These are phyloP conservation scores for Cotesia vestalis DNA, from an alignment of 1,140 invertebrate species.

Conservation along the genomic window DNA sequence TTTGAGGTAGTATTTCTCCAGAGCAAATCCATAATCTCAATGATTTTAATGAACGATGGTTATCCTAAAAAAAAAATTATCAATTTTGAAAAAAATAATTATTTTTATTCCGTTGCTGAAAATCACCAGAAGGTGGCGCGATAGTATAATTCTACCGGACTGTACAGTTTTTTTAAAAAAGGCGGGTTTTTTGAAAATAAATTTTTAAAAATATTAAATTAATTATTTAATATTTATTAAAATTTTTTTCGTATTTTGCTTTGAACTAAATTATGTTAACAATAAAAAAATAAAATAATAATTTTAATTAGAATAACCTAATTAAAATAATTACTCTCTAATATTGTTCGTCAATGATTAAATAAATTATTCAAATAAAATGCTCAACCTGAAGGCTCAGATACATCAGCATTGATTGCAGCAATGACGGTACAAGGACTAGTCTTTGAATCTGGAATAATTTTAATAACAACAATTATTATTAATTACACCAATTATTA, in stretches of 20 bases:
- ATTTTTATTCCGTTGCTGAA: neutral
- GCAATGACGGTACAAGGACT: conserved; percentile 83
- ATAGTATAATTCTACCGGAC: no score
- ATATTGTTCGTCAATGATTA: no score
- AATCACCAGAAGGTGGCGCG: neutral
- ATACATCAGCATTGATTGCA: conserved; percentile 80
- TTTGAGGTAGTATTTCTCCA: conserved; percentile 76
- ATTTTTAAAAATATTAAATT: no score
- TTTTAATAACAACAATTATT: conserved; percentile 32
- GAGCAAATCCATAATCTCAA: conserved; percentile 85
- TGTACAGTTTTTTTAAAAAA: no score
- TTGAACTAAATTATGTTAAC: no score
- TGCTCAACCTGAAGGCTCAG: conserved; percentile 56
- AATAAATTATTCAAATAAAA: no score
- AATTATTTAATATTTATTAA: no score
- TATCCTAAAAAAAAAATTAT: conserved; percentile 47
- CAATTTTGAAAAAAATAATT: neutral
- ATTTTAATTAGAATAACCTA: no score
- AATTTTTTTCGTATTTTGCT: no score
- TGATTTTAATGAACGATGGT: conserved; percentile 61
- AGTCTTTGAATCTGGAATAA: conserved; percentile 75
- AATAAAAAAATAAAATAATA: no score
- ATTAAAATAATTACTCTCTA: no score
- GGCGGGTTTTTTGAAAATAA: no score
- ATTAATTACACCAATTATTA: conserved; percentile 5